Conservation (phyloP, 2,797 vertebrate species). For the Psittacula derbiana region DNA sequence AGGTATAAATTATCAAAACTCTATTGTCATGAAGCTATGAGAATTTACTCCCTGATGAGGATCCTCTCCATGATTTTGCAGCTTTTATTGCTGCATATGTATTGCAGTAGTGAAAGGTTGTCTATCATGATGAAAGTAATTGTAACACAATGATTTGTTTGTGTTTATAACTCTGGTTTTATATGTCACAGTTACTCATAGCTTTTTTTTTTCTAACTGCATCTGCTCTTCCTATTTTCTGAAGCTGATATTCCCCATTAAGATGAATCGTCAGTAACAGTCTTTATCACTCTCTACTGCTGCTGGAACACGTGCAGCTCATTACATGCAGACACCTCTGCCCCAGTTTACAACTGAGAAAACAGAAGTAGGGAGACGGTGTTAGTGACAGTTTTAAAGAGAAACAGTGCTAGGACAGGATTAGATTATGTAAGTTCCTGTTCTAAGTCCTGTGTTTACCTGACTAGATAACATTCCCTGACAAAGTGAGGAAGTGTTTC, state of each 20-base stretch:
- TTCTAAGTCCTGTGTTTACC: neutral
- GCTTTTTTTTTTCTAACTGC: neutral
- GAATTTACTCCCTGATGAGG: neutral
- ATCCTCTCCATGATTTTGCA: constrained; percentile 1
- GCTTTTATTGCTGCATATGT: neutral
- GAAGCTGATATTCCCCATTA: constrained; percentile 4
- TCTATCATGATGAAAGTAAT: neutral
- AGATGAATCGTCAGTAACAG: neutral
- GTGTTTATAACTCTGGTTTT: neutral
- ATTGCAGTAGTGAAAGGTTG: neutral
- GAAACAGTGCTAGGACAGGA: neutral
- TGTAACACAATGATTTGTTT: neutral
- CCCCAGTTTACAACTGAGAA: neutral
- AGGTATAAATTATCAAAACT: constrained; percentile 12
- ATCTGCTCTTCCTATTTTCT: neutral
- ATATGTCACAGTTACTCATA: neutral
- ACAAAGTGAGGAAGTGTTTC: neutral
- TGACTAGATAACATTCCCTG: neutral
- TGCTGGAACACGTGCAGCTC: neutral
- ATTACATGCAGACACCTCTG: neutral
- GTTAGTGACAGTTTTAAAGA: neutral
- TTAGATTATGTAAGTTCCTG: neutral
- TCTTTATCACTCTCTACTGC: neutral
- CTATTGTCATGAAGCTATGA: constrained; percentile 9
- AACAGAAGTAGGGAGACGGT: neutral